Conservation (phyloP, 2,888 invertebrate genomes). For the Acheta domesticus region DNA sequence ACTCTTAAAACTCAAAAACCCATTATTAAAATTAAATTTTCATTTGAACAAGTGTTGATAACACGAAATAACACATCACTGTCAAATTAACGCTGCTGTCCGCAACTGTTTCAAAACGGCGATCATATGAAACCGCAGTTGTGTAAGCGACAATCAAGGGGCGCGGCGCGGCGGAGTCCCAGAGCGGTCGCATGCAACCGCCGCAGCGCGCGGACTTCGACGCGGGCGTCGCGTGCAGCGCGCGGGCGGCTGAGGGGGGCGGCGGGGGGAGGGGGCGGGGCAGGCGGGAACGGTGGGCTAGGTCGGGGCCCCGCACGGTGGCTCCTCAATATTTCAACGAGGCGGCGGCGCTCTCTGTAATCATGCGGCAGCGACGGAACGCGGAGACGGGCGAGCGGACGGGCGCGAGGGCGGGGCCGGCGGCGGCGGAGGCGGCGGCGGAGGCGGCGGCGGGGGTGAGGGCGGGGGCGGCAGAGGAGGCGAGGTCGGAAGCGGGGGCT, state of each 20-base stretch:
- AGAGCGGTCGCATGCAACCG: no score
- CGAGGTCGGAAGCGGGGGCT: background rate
- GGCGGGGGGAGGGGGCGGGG: no score
- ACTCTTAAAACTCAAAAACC: no score
- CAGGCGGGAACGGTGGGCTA: background rate
- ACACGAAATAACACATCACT: no score
- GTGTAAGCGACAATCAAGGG: no score
- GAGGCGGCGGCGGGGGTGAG: background rate
- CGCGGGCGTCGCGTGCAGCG: background rate
- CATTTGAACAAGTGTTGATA: no score
- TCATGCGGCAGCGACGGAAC: background rate
- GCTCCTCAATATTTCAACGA: background rate
- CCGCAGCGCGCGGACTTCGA: background rate
- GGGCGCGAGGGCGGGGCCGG: background rate
- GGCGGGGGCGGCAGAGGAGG: background rate
- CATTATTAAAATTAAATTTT: no score
- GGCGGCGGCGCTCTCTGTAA: background rate
- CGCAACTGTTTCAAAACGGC: no score
- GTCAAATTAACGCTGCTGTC: no score
- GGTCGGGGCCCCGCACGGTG: background rate
- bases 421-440: background rate
- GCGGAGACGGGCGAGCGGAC: background rate
- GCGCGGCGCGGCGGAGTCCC: no score
- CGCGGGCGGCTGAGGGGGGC: background rate
- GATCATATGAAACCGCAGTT: no score